Evolutionary conservation across 2,888 invertebrate species (phyloP), one percentile per base, ranked within the genome.

Genomic region (Microchrysa polita): DNA sequence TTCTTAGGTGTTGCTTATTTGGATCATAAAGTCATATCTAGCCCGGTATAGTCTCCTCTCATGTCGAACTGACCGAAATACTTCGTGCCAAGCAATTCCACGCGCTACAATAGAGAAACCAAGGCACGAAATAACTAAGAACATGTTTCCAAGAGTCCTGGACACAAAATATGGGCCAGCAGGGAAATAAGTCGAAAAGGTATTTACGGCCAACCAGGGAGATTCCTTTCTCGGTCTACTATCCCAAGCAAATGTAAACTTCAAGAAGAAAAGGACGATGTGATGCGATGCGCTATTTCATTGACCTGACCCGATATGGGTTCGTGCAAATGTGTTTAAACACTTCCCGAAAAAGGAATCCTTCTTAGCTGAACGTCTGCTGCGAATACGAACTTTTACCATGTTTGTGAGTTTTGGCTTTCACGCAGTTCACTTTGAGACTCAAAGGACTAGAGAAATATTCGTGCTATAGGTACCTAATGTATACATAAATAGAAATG

Each of bases 161-260:
- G 10, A 44, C 27, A 34, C 12, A 52, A 55, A 40, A 69, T 69
- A 55, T 69, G 55, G 69, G 69, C 42, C 69, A 69, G 69, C 55
- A 69, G 69, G 57, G 69, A 69, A 69, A 69, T 69, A 69, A 69
- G 69, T 69, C 69, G 69, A 69, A 69, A 69, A 69, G 55, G 57
- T 69, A 69, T 69, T 69, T 69, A 69, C 69, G 57, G 55, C 10
- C 55, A 57, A 20, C 57, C 12, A 12, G 55, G 42, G 55, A 55
- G 55, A 69, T 57, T 69, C 69, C 69, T 55, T 69, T 53, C 27
- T 20, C n/a, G 53, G 53, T 63, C 40, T 18, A 2, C 16, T n/a
- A n/a, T 42, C 40, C n/a, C n/a, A n/a, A n/a, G 9, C 65, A 20
- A 16, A 65, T 18, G 55, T 20, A 20, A 20, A 16, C n/a, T 34